Base-by-base conservation (phyloP, 2,113 vertebrate genomes). In the Indri indri region DNA sequence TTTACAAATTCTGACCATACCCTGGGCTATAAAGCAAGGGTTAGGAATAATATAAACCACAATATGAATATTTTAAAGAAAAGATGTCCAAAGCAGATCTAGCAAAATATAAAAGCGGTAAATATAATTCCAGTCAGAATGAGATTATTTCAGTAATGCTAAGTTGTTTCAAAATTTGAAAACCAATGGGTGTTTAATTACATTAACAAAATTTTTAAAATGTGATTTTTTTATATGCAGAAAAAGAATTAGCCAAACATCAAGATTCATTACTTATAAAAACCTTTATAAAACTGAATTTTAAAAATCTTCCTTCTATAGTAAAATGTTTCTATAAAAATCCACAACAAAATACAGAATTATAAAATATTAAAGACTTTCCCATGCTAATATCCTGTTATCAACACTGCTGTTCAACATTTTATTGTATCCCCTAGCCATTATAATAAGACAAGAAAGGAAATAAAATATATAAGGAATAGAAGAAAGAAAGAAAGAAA, bases 291-390 rank as follows among this genome's bases (percentile, higher is more conserved):
- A 30, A 66, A 61, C 68, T 92, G 8, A 85, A 57, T 71, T 71
- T 83, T 50, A 5, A 13, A 88, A 74, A 89, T 54, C 14, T 47
- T 71, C 6, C 13, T 93, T 80, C 32, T 70, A 12, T 30, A 66
- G 11, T 85, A 90, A 88, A 70, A 1, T 70, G 4, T 70, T 42
- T 66, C 63, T 80, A 85, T 6, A 86, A 86, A 96, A 92, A 42
- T 61, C 13, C 23, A 63, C 4, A 86, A 32, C 30, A 61, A 86
- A 61, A 90, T 42, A 86, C 4, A 86, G 91, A 91, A 54, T 88
- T 90, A 40, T 42, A 79, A 77, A 95, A 79, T 91, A 88, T 83
- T 90, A 57, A 30, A 91, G 82, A 8, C 30, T 77, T 77, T 81
- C 42, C 42, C 61, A 40, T 18, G 20, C 16, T 47, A 47, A 30